Evolutionary conservation across 2,888 invertebrate genomes (phyloP).

Genomic region (Torymus tubicola): DNA sequence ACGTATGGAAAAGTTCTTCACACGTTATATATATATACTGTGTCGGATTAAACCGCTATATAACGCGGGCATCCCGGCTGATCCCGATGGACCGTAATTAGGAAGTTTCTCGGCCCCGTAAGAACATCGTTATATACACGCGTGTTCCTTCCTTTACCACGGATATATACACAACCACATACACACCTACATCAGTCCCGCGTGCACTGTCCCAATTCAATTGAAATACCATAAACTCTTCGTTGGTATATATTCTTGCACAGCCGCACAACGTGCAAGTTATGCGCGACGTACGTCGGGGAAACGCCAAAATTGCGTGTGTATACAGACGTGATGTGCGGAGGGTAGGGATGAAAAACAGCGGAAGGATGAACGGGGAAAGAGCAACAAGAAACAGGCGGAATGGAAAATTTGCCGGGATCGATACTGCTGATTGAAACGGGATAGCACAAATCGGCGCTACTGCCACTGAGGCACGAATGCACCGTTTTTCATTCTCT

Average conservation of each 20-base stretch:
- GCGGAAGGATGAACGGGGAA: background rate
- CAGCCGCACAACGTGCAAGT: no score
- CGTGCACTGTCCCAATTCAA: background rate
- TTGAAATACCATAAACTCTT: no score
- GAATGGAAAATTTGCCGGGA: conserved; percentile 56
- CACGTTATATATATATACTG: background rate
- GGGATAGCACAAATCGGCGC: conserved; percentile 41
- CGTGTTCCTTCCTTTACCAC: no score
- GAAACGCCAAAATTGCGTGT: no score
- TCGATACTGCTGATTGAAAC: conserved; percentile 57
- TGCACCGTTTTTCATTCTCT: conserved; percentile 59
- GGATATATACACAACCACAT: no score
- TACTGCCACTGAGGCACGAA: conserved; percentile 48
- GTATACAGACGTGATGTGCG: background rate
- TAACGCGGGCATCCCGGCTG: background rate
- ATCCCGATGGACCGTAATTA: conserved; percentile 4
- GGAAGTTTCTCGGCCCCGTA: conserved; percentile 8
- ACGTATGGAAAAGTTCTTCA: no score
- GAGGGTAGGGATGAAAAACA: background rate
- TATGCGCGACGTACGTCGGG: no score
- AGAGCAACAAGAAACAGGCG: conserved; percentile 29
- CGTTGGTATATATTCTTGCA: no score
- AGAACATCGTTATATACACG: background rate
- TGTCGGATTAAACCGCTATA: background rate
- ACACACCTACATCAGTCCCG: background rate